Percentiles rank a stretch among this genome's conserved stretches.
Conservation (phyloP, 2,888 invertebrate genomes). For the Meiosimyza decipiens region DNA sequence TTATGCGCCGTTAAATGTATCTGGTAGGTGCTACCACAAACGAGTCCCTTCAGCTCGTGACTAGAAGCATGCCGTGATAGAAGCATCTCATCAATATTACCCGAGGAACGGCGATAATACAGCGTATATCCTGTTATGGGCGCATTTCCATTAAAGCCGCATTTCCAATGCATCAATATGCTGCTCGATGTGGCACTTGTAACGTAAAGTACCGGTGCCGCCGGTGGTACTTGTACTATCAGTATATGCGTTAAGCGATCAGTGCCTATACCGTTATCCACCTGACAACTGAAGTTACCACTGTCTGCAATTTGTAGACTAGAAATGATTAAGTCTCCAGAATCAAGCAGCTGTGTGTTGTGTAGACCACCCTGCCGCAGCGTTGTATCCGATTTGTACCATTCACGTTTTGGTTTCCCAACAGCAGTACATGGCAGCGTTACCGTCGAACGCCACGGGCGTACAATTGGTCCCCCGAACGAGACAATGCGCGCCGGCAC, state of each 20-base stretch:
- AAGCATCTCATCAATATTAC: conserved; percentile 74
- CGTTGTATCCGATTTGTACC: conserved; percentile 72
- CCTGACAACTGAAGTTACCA: conserved; percentile 79
- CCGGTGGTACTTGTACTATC: conserved; percentile 81
- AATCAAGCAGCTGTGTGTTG: conserved; percentile 73
- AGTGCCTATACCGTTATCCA: conserved; percentile 76
- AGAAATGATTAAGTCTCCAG: conserved; percentile 74
- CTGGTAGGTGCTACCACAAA: conserved; percentile 80
- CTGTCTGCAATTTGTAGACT: conserved; percentile 74
- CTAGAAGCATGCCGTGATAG: conserved; percentile 75
- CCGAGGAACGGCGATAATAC: conserved; percentile 74
- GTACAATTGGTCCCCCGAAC: conserved; percentile 75
- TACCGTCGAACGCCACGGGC: conserved; percentile 76
- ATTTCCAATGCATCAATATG: conserved; percentile 79
- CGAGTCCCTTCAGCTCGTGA: conserved; percentile 76
- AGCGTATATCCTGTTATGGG: conserved; percentile 76
- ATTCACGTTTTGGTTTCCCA: conserved; percentile 75
- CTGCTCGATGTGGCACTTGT: conserved; percentile 82
- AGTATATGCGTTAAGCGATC: conserved; percentile 75
- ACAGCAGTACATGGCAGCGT: conserved; percentile 75
- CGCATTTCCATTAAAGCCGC: conserved; percentile 77
- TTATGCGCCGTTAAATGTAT: conserved; percentile 77
- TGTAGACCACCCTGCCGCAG: conserved; percentile 71
- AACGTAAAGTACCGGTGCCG: conserved; percentile 78
- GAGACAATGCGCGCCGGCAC: conserved; percentile 78